Percentiles rank a stretch among this genome's conserved stretches.
Evolutionary conservation across 2,797 vertebrate genomes (phyloP).

Genomic region (Pipistrellus kuhlii): DNA sequence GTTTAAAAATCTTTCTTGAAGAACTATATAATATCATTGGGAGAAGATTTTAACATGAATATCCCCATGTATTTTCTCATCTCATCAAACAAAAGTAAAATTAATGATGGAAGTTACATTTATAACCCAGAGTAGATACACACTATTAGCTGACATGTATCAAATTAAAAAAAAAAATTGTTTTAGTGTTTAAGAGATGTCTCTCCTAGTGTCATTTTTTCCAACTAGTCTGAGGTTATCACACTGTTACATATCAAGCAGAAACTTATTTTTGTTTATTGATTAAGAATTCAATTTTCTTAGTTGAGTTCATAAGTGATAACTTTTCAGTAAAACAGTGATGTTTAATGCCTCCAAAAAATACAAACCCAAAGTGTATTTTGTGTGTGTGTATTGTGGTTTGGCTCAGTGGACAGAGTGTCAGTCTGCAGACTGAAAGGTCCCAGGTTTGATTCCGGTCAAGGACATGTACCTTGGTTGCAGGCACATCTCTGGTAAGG

Average conservation of each 20-base stretch:
- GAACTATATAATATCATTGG: background rate
- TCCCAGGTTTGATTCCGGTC: no score
- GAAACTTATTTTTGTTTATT: background rate
- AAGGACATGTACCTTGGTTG: no score
- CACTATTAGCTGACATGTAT: background rate
- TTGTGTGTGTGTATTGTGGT: background rate
- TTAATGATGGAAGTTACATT: background rate
- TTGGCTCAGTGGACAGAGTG: no score
- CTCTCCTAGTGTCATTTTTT: background rate
- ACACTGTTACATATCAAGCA: background rate
- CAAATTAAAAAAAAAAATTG: background rate
- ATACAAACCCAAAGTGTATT: background rate
- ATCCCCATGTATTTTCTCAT: background rate
- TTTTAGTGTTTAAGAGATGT: background rate
- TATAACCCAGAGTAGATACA: background rate
- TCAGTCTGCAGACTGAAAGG: no score
- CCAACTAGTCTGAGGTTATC: background rate
- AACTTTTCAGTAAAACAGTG: background rate
- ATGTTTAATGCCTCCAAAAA: background rate
- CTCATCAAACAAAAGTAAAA: background rate
- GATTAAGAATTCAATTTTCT: background rate
- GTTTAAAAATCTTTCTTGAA: background rate
- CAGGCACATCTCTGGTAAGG: no score
- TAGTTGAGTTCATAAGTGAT: background rate
- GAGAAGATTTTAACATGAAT: background rate